Percentiles rank a stretch among this genome's conserved stretches.
Conservation (phyloP, 2,888 invertebrate genomes). For the Andrena minutula region DNA sequence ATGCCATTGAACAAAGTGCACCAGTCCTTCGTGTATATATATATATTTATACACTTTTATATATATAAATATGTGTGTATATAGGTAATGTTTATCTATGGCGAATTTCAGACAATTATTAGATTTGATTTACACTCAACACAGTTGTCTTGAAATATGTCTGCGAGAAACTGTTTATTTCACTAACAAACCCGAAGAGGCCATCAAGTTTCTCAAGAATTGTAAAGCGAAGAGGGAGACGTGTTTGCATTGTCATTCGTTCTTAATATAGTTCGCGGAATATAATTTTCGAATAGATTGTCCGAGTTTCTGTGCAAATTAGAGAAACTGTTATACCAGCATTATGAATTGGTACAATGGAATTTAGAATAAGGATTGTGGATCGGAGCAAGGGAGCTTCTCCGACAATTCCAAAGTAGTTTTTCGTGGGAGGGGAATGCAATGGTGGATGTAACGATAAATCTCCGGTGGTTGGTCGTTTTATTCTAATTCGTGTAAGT, state of each 20-base stretch:
- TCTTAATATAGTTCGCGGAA: too few relatives aligned
- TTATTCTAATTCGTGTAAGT: slow-evolving; percentile 25
- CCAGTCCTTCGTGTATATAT: slow-evolving; percentile 41
- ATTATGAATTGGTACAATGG: not conserved
- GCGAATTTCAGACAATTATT: slow-evolving; percentile 48
- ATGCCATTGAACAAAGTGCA: slow-evolving; percentile 73
- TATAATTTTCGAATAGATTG: too few relatives aligned
- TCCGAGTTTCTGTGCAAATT: not conserved
- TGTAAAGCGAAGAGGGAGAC: not conserved
- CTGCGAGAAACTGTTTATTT: not conserved
- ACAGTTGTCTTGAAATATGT: not conserved
- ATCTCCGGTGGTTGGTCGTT: slow-evolving; percentile 8
- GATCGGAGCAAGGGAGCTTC: not conserved
- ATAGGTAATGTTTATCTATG: slow-evolving; percentile 49
- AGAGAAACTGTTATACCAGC: not conserved
- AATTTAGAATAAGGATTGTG: slow-evolving; percentile 3
- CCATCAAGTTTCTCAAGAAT: too few relatives aligned
- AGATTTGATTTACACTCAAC: not conserved
- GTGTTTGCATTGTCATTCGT: too few relatives aligned
- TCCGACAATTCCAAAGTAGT: slow-evolving; percentile 1
- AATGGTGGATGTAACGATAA: not conserved
- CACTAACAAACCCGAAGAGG: not conserved
- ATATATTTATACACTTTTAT: not conserved
- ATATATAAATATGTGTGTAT: not conserved
- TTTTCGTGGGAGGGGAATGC: slow-evolving; percentile 8